Base-by-base conservation (phyloP, 2,113 vertebrate genomes). In the Leptocoma aspasia region DNA sequence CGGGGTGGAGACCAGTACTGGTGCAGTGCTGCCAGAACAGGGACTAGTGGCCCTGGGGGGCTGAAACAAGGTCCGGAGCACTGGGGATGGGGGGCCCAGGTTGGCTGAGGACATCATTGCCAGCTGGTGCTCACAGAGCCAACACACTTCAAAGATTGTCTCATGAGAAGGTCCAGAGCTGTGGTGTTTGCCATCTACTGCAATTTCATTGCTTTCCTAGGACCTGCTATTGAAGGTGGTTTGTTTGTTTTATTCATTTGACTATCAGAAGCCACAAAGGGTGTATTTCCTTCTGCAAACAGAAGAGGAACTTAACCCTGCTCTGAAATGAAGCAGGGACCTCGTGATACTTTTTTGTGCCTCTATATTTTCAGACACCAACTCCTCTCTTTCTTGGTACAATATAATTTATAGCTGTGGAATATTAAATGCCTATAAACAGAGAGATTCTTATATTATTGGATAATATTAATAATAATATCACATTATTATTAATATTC, bases 51-150 rank as follows among this genome's bases (percentile, higher is more conserved):
- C 9, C 8, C 30, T 35, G 28, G 3, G 13, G 5, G 7, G 9
- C 9, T 69, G 28, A 42, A 75, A 35, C 16, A 11, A 12, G 6
- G 13, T 66, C 33, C 71, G 82, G 72, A 31, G 13, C 20, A 13
- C n/a, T 11, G 45, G 3, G 3, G 1, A 13, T 1, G 2, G 4
- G 1, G 2, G 4, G 16, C 21, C 5, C 30, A 73, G 17, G 3
- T 10, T 35, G 35, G 21, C 6, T 44, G 59, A 13, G 19, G 9
- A 22, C 10, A 16, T 47, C 6, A 13, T 15, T 31, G 17, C 3
- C 0, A 9, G 4, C 52, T 30, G 41, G 6, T 56, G 22, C 6
- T 30, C 12, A 23, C 37, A 80, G 28, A 33, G 13, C 20, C 30
- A 49, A 35, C 2, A 1, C 7, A 4, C 1, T 2, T 35, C 17